Percentiles rank a stretch among this genome's conserved stretches.
phyloP scores from a whole-genome alignment of 1,140 invertebrate species.

The Drosophila ananassae region DNA sequence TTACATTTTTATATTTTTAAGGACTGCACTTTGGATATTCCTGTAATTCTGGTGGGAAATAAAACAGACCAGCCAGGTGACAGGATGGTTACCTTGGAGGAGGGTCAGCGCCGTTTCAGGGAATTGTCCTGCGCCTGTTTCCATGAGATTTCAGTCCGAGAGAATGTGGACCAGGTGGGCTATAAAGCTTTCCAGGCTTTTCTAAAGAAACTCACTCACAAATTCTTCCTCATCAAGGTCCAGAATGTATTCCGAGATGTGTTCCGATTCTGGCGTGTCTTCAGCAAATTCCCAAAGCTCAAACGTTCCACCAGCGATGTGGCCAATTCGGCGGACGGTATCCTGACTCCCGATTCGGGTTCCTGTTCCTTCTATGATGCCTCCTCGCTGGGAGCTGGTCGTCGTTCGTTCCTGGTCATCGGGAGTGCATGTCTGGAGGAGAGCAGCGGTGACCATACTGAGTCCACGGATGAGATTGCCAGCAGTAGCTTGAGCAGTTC shows the following conservation, averaged over 20 bases:
- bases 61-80: constrained; percentile 91
- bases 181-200: neutral
- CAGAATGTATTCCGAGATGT: constrained; percentile 88
- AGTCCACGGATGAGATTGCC: constrained; percentile 76
- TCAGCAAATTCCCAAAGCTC: constrained; percentile 87
- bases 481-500: constrained; percentile 68
- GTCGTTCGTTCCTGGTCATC: constrained; percentile 74
- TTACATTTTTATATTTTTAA: constrained; percentile 46
- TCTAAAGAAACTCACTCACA: neutral
- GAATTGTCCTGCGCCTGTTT: constrained; percentile 93
- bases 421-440: constrained; percentile 76
- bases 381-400: constrained; percentile 54
- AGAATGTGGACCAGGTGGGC: constrained; percentile 90
- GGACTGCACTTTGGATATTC: constrained; percentile 87
- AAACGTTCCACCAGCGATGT: constrained; percentile 86
- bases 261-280: constrained; percentile 88
- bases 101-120: constrained; percentile 89
- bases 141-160: constrained; percentile 92
- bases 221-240: constrained; percentile 84
- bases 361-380: constrained; percentile 75
- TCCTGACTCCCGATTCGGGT: constrained; percentile 68
- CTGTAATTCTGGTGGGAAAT: constrained; percentile 92
- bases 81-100: constrained; percentile 90
- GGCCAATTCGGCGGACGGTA: constrained; percentile 62
- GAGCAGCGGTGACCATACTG: constrained; percentile 65